Evolutionary conservation across 1,140 invertebrate genomes (phyloP).

Genomic region (Babylonia areolata): DNA sequence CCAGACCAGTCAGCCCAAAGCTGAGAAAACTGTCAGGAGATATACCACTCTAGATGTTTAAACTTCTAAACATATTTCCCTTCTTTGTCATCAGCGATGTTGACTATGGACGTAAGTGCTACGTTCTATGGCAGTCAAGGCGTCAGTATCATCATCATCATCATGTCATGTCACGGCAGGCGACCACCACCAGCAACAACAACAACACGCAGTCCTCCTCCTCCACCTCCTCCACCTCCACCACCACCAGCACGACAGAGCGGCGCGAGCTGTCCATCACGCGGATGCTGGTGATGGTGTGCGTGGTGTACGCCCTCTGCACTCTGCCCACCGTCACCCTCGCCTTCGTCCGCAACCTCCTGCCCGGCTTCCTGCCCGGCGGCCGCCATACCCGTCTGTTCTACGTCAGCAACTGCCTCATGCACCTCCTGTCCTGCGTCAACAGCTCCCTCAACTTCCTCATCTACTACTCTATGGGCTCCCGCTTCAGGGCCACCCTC

Average conservation of each 20-base stretch:
- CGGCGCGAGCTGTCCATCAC: slow-evolving; percentile 6
- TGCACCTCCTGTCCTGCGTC: background rate
- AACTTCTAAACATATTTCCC: background rate
- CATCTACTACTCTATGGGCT: slow-evolving; percentile 34
- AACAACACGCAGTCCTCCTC: too few species aligned
- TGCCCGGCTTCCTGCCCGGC: background rate
- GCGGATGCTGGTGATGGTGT: slow-evolving; percentile 17
- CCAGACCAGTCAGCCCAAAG: too few species aligned
- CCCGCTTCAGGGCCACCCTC: slow-evolving; percentile 22
- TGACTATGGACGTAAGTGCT: too few species aligned
- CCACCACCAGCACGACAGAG: background rate
- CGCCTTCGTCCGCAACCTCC: background rate
- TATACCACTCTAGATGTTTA: too few species aligned
- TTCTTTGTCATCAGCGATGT: too few species aligned
- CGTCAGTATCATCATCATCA: too few species aligned
- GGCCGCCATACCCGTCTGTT: slow-evolving; percentile 13
- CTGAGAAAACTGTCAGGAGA: too few species aligned
- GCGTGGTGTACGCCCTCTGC: slow-evolving; percentile 12
- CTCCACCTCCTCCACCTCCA: background rate
- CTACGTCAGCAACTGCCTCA: slow-evolving; percentile 1
- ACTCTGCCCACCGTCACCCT: slow-evolving; percentile 7
- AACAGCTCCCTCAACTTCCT: slow-evolving; percentile 37
- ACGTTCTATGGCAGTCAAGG: too few species aligned
- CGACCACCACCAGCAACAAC: too few species aligned
- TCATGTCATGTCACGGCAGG: too few species aligned